These are phyloP conservation scores for Phytoseiulus persimilis DNA, from an alignment of 2,888 invertebrate species.

Conservation along the genomic window DNA sequence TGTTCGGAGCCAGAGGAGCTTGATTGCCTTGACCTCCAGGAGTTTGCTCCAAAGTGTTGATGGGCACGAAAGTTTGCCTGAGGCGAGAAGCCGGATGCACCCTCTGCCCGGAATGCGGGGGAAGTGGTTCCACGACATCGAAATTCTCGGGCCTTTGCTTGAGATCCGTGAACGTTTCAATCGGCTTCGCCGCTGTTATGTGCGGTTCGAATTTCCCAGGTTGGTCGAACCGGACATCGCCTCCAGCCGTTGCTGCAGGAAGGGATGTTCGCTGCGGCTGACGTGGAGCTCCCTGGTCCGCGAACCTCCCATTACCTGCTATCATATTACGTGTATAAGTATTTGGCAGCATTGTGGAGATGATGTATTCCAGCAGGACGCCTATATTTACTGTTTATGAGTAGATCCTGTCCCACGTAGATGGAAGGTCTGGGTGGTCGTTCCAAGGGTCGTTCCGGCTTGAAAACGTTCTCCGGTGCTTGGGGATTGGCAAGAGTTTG, in stretches of 20 bases:
- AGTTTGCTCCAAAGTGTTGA: background rate
- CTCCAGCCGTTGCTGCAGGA: background rate
- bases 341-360: too few species aligned
- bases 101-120: background rate
- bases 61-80: background rate
- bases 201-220: background rate
- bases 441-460: background rate
- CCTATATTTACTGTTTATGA: background rate
- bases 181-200: background rate
- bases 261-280: background rate
- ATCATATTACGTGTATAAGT: background rate
- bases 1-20: background rate
- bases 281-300: background rate
- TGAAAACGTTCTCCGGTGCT: constrained; percentile 14
- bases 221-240: background rate
- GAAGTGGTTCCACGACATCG: background rate
- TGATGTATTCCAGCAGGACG: too few species aligned
- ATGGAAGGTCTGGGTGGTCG: background rate
- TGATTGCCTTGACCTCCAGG: background rate
- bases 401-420: constrained; percentile 8
- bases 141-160: background rate
- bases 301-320: background rate
- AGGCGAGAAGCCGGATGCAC: background rate
- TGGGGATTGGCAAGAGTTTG: background rate
- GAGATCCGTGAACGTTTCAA: background rate